Evolutionary conservation across 2,113 vertebrate species (phyloP).

Genomic region (Tamias sibiricus): DNA sequence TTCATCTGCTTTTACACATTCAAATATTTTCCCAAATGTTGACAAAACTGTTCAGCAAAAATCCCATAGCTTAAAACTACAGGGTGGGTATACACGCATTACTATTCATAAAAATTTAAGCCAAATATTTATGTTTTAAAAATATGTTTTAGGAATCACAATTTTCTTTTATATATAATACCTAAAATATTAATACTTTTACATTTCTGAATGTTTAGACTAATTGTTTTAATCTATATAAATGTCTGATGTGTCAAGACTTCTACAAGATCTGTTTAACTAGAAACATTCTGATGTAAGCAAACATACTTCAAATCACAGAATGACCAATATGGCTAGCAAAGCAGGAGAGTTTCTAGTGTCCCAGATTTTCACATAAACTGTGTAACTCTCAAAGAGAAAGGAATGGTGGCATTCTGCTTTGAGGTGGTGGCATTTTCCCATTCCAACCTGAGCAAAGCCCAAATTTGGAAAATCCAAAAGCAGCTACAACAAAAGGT

Average conservation of each 20-base stretch:
- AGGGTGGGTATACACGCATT: slow-evolving; percentile 42
- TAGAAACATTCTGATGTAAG: background rate
- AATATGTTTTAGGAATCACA: background rate
- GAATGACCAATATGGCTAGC: background rate
- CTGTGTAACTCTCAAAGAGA: background rate
- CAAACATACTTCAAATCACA: background rate
- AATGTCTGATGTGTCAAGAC: background rate
- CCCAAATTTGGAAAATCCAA: slow-evolving; percentile 31
- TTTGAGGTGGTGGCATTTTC: slow-evolving; percentile 34
- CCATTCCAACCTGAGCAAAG: background rate
- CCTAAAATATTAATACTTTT: slow-evolving; percentile 8
- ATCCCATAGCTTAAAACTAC: slow-evolving; percentile 63
- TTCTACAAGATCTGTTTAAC: background rate
- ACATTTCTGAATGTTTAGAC: background rate
- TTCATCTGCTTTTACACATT: slow-evolving; percentile 72
- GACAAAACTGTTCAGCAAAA: slow-evolving; percentile 66
- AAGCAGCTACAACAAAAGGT: slow-evolving; percentile 21
- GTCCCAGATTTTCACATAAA: background rate
- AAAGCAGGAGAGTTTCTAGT: background rate
- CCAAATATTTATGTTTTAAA: slow-evolving; percentile 68
- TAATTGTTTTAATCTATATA: slow-evolving; percentile 34
- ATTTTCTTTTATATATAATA: slow-evolving; percentile 15
- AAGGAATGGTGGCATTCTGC: background rate
- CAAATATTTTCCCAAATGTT: slow-evolving; percentile 73
- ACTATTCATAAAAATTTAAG: slow-evolving; percentile 64